Conservation (phyloP, 2,888 invertebrate genomes). For the Drosophila helvetica region DNA sequence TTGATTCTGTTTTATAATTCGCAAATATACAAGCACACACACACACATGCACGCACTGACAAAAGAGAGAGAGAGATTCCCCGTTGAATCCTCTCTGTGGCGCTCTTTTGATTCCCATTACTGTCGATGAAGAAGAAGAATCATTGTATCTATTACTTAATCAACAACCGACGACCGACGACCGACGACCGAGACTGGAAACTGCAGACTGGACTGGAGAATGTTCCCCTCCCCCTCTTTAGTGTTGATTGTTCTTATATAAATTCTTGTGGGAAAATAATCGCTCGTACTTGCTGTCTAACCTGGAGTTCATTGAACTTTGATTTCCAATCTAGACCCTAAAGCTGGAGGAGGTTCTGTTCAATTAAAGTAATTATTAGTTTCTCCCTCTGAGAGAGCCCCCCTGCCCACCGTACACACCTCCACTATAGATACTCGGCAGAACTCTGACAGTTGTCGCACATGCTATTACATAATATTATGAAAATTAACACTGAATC, state of each 20-base stretch:
- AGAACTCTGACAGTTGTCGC: constrained; percentile 36
- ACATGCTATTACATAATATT: constrained; percentile 79
- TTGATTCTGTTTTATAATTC: constrained; percentile 79
- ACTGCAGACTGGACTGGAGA: constrained; percentile 30
- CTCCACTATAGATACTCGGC: not conserved
- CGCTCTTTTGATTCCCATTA: constrained; percentile 30
- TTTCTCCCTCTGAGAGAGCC: no score
- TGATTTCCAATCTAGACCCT: not conserved
- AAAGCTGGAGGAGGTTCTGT: not conserved
- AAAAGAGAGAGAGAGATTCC: not conserved
- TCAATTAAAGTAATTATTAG: not conserved
- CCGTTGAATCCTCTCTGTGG: constrained; percentile 13
- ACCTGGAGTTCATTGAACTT: constrained; percentile 33
- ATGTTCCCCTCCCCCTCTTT: constrained; percentile 10
- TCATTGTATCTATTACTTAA: constrained; percentile 70
- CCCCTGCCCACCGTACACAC: no score
- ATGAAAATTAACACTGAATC: constrained; percentile 80
- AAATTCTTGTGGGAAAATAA: constrained; percentile 9
- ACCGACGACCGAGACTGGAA: not conserved
- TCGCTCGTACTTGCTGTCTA: not conserved
- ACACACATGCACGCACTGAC: constrained; percentile 4
- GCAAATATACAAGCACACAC: constrained; percentile 37
- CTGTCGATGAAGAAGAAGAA: constrained; percentile 15
- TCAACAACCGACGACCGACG: constrained; percentile 3
- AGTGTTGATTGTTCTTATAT: constrained; percentile 31